A percentile compares a stretch with the other conserved stretches of the same genome.
phyloP scores from a whole-genome alignment of 64 coral and sea anemone species.

The Pachyseris speciosa region DNA sequence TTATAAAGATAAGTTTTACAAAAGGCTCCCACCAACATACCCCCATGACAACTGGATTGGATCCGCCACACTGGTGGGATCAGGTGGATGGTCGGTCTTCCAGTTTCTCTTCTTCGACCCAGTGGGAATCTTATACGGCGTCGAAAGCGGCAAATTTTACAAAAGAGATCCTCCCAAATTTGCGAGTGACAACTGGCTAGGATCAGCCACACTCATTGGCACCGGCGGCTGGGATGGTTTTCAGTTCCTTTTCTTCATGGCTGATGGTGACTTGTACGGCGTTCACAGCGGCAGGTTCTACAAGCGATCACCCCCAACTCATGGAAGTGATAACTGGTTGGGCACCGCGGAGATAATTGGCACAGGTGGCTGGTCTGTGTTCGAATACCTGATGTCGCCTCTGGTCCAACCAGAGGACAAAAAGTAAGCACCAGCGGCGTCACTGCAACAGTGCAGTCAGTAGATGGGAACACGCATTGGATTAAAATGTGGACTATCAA shows the following conservation, averaged over 20 bases:
- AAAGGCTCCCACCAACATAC: background rate
- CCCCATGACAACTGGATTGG: background rate
- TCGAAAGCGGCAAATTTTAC: conserved; percentile 4
- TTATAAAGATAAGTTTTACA: background rate
- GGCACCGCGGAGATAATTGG: background rate
- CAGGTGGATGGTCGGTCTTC: conserved; percentile 1
- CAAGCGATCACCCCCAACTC: background rate
- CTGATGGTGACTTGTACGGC: conserved; percentile 5
- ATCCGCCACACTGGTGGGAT: background rate
- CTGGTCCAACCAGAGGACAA: background rate
- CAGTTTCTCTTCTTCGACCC: conserved; percentile 24
- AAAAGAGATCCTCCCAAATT: background rate
- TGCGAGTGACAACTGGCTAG: background rate
- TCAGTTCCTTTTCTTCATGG: conserved; percentile 1
- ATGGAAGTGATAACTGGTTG: background rate
- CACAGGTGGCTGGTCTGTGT: conserved; percentile 3
- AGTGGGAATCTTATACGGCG: background rate
- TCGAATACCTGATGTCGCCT: conserved; percentile 7
- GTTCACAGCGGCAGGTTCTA: background rate
- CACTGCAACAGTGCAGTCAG: background rate
- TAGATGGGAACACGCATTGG: background rate
- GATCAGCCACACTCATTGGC: conserved; percentile 1
- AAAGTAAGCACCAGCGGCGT: background rate
- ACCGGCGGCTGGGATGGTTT: background rate
- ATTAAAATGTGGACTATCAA: background rate